These are phyloP conservation scores for Pelvicachromis taeniatus DNA, from an alignment of 2,113 vertebrate species.

Conservation along the genomic window DNA sequence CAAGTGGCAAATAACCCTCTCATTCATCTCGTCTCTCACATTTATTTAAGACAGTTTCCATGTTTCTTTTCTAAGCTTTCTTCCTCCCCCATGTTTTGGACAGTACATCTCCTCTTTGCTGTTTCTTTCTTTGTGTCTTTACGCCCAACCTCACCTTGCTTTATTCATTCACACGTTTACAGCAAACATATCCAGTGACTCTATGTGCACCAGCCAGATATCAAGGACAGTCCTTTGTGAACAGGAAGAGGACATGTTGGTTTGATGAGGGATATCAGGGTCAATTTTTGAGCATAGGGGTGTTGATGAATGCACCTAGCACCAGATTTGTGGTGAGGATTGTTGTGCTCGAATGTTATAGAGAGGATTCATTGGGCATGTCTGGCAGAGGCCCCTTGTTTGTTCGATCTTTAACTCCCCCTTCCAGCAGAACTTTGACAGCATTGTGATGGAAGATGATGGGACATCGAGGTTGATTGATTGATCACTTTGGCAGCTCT, in stretches of 20 bases:
- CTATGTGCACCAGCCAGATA: background rate
- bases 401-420: background rate
- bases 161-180: background rate
- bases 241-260: background rate
- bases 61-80: background rate
- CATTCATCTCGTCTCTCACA: background rate
- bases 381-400: background rate
- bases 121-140: background rate
- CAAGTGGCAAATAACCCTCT: background rate
- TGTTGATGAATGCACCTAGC: background rate
- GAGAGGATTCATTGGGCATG: background rate
- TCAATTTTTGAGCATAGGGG: background rate
- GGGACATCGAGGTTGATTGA: background rate
- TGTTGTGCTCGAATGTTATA: background rate
- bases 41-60: background rate
- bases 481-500: background rate
- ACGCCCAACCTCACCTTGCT: background rate
- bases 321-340: background rate
- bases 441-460: background rate
- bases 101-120: background rate
- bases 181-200: background rate
- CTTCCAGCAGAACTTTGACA: background rate
- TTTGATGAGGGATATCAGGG: background rate
- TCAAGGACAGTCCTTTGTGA: background rate
- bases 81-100: background rate